A percentile compares a stretch with the other conserved stretches of the same genome.
Evolutionary conservation across 2,888 invertebrate species (phyloP).

Genomic region (Sisyra nigra): DNA sequence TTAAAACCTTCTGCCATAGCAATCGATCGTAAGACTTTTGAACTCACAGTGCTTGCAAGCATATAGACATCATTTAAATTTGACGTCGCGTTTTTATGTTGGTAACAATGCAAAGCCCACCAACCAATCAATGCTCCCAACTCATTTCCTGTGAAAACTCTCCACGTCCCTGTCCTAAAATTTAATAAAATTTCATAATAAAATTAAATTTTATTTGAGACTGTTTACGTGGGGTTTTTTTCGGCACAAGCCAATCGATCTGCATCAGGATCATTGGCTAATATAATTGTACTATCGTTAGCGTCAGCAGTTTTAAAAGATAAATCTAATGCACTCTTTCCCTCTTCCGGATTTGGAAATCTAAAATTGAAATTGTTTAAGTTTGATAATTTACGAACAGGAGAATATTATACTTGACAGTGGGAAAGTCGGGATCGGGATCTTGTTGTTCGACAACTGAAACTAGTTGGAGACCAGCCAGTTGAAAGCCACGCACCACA

Average conservation of each 20-base stretch:
- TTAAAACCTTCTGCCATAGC: constrained; percentile 61
- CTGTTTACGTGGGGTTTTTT: constrained; percentile 41
- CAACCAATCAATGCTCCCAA: constrained; percentile 85
- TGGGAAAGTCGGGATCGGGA: constrained; percentile 93
- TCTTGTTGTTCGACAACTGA: constrained; percentile 60
- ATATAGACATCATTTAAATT: constrained; percentile 53
- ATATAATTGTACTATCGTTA: constrained; percentile 51
- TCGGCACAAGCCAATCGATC: constrained; percentile 91
- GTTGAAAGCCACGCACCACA: constrained; percentile 55
- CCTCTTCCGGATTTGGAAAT: constrained; percentile 98
- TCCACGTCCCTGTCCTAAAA: constrained; percentile 50
- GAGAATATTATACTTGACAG: constrained; percentile 44
- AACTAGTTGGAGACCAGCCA: constrained; percentile 54
- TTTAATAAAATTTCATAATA: not conserved
- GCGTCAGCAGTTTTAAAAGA: constrained; percentile 57
- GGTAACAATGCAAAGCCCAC: constrained; percentile 65
- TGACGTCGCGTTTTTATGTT: constrained; percentile 28
- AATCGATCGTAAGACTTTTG: constrained; percentile 79
- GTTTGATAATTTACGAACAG: not conserved
- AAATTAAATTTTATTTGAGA: not conserved
- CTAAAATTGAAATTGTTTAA: constrained; percentile 15
- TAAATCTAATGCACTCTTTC: constrained; percentile 45
- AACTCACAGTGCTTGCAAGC: constrained; percentile 90
- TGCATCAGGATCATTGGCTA: constrained; percentile 98
- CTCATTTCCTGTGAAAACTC: constrained; percentile 90